Percentiles rank a stretch among this genome's conserved stretches.
These are phyloP conservation scores for Phrixothrix hirtus DNA, from an alignment of 2,888 invertebrate genomes.

Conservation along the genomic window DNA sequence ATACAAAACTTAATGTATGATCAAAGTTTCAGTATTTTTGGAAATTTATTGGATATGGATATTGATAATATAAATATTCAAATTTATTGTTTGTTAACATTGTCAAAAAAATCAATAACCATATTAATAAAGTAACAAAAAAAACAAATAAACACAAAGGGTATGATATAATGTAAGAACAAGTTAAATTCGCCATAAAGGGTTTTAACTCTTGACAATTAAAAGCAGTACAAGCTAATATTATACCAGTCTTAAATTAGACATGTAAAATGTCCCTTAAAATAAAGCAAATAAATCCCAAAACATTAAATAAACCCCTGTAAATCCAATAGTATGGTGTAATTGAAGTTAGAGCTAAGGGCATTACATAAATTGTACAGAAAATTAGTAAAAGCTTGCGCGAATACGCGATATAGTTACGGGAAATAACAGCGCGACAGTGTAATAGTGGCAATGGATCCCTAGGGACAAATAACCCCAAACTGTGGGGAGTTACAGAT, in stretches of 20 bases:
- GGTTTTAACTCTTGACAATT: no score
- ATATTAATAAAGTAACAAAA: no score
- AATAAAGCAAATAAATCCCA: conserved; percentile 10
- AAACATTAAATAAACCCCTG: conserved; percentile 10
- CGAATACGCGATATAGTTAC: conserved; percentile 37
- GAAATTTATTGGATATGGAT: no score
- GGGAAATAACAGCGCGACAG: conserved; percentile 50
- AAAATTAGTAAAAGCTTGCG: conserved; percentile 40
- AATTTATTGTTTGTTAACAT: no score
- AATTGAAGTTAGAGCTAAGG: conserved; percentile 21
- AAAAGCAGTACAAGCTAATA: no score
- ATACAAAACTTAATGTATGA: no score
- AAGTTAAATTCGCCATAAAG: no score
- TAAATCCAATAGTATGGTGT: conserved; percentile 12
- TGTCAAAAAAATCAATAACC: no score
- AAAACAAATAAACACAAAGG: no score
- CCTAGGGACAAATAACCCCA: conserved; percentile 54
- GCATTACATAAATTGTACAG: conserved; percentile 41
- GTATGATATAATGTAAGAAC: no score
- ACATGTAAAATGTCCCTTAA: conserved; percentile 2
- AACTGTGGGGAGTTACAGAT: conserved; percentile 49
- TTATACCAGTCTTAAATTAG: not conserved
- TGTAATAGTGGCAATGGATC: conserved; percentile 56
- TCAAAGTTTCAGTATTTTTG: no score
- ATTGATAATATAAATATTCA: no score